Percentiles rank a stretch among this genome's conserved stretches.
These are phyloP conservation scores for Channa striata DNA, from an alignment of 2,797 vertebrate species.

Conservation along the genomic window DNA sequence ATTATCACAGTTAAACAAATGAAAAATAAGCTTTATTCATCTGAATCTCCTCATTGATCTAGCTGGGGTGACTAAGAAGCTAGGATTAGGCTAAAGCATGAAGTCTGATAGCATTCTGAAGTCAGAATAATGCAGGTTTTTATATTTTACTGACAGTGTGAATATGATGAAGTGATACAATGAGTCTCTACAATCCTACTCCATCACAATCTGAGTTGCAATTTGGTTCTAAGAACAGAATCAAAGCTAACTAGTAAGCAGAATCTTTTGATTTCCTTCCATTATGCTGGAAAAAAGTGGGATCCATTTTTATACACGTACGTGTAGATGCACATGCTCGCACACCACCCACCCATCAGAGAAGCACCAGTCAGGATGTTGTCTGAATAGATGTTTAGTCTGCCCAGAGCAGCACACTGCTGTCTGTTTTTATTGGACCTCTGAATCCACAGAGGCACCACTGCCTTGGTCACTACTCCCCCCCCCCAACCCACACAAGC, in stretches of 20 bases:
- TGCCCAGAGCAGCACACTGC: slow-evolving; percentile 68
- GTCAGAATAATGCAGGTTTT: neutral
- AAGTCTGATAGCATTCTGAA: neutral
- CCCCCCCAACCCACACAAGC: slow-evolving; percentile 52
- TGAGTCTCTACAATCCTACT: neutral
- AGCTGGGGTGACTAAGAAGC: no score
- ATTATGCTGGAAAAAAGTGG: slow-evolving; percentile 18
- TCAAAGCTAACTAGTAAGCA: neutral
- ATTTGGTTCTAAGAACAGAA: slow-evolving; percentile 17
- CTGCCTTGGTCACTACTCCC: slow-evolving; percentile 67
- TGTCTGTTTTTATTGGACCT: slow-evolving; percentile 81
- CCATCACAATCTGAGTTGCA: neutral
- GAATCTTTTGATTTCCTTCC: slow-evolving; percentile 5
- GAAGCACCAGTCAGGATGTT: slow-evolving; percentile 70
- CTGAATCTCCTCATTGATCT: no score
- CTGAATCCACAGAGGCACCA: slow-evolving; percentile 67
- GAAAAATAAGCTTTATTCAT: no score
- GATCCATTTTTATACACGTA: slow-evolving; percentile 36
- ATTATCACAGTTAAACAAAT: neutral
- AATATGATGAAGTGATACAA: neutral
- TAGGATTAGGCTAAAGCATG: neutral
- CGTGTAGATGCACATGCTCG: slow-evolving; percentile 49
- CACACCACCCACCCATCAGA: slow-evolving; percentile 48
- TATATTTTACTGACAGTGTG: neutral
- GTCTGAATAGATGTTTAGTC: slow-evolving; percentile 85